Evolutionary conservation across 2,113 vertebrate genomes (phyloP).

Genomic region (Fukomys damarensis): DNA sequence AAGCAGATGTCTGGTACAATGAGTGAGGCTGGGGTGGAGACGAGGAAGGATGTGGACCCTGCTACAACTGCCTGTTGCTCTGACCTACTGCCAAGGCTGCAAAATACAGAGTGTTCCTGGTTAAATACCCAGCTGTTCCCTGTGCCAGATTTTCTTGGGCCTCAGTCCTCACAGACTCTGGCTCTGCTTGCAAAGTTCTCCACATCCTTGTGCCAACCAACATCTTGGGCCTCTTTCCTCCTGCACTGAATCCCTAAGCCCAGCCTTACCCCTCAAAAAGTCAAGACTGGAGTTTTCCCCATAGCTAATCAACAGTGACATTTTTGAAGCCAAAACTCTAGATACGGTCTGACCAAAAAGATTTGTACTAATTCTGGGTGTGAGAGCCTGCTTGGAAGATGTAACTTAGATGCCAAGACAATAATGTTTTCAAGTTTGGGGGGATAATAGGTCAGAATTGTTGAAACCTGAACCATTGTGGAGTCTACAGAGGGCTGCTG

Average conservation of each 20-base stretch:
- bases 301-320: conserved; percentile 58
- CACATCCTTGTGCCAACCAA: conserved; percentile 61
- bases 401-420: conserved; percentile 5
- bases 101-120: conserved; percentile 75
- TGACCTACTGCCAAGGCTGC: conserved; percentile 74
- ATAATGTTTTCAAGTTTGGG: conserved; percentile 34
- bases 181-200: conserved; percentile 68
- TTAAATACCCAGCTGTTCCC: conserved; percentile 70
- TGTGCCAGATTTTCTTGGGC: conserved; percentile 74
- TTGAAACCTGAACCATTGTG: neutral
- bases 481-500: neutral
- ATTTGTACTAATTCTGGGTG: conserved; percentile 5
- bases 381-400: conserved; percentile 49
- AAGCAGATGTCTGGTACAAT: conserved; percentile 78
- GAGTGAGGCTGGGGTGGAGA: conserved; percentile 67
- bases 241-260: conserved; percentile 27
- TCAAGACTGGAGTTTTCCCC: conserved; percentile 40
- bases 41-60: conserved; percentile 77
- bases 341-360: conserved; percentile 53
- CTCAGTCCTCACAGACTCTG: conserved; percentile 64
- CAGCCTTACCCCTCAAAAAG: conserved; percentile 44
- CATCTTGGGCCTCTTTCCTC: conserved; percentile 48
- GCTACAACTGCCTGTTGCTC: conserved; percentile 68
- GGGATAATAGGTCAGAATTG: neutral
- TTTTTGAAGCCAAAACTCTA: conserved; percentile 54